Conservation (phyloP, 2,888 invertebrate genomes). For the Ennomos quercinarius region DNA sequence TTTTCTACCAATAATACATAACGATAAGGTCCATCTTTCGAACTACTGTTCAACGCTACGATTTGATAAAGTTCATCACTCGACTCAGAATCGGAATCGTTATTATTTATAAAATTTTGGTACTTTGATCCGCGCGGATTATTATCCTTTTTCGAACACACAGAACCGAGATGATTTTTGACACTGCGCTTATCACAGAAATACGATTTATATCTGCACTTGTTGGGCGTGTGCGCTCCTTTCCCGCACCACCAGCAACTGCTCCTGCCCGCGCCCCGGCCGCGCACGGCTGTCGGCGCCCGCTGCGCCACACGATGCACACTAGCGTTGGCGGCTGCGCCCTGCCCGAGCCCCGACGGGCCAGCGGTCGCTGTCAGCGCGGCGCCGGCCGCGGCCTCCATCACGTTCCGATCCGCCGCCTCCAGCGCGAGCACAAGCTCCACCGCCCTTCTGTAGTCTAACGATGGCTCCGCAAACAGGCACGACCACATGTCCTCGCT, state of each 20-base stretch:
- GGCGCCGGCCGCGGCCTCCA: neutral
- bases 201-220: neutral
- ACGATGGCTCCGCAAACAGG: conserved; percentile 42
- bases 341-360: neutral
- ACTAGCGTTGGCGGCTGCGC: too few species aligned
- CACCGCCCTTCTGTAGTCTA: conserved; percentile 42
- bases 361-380: neutral
- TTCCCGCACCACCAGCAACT: neutral
- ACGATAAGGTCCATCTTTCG: too few species aligned
- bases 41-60: too few species aligned
- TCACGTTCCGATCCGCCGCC: neutral
- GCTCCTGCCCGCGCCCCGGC: neutral
- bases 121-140: too few species aligned
- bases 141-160: too few species aligned
- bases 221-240: neutral
- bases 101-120: too few species aligned
- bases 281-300: neutral
- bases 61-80: too few species aligned
- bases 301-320: too few species aligned
- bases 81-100: too few species aligned
- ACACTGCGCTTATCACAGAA: neutral
- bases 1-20: too few species aligned
- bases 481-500: conserved; percentile 42
- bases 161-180: neutral
- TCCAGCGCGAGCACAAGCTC: conserved; percentile 42